Evolutionary conservation across 2,797 vertebrate genomes (phyloP), one percentile per base, ranked within the genome.

Genomic region (Enteromius unitaeniatus): DNA sequence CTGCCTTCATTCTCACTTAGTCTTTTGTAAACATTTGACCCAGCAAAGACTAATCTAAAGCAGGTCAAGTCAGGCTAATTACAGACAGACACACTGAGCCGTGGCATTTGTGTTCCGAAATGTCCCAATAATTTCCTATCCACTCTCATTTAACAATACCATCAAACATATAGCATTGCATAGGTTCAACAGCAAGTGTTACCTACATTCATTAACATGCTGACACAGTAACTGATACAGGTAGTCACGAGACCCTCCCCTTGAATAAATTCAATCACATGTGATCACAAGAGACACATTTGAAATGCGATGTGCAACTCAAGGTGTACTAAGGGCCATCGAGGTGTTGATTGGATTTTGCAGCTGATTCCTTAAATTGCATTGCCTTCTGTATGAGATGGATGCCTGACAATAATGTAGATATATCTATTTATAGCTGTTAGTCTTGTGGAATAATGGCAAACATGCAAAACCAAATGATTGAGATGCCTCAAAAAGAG

Each of bases 281-380:
- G 53, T 3, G 15, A 28, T 77, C 23, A 64, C 23, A 31, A 64
- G 58, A 45, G 23, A 64, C 40, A 78, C 55, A 47, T 62, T 78
- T 64, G 58, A 47, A n/a, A 28, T 78, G 40, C 9, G 28, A 8
- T 45, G 58, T 45, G 75, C 15, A 64, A 26, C 40, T 42, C 37
- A 28, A 37, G 73, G 49, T 37, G 49, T 42, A n/a, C 9, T 28
- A 17, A 45, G 40, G 40, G 37, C 15, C 37, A 64, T 21, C 11
- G 10, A 78, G 9, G 76, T 64, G 58, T 13, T 78, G 40, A 78
- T 64, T 78, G 58, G 58, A 78, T 26, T 78, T 64, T 60, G 21
- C 53, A 26, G 51, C 9, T 15, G 53, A 55, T 17, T 64, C 15
- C 37, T 23, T 62, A 2, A 11, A 64, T 78, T 47, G 37, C 14